Conservation (phyloP, 2,888 invertebrate genomes). For the Gortyna flavago region DNA sequence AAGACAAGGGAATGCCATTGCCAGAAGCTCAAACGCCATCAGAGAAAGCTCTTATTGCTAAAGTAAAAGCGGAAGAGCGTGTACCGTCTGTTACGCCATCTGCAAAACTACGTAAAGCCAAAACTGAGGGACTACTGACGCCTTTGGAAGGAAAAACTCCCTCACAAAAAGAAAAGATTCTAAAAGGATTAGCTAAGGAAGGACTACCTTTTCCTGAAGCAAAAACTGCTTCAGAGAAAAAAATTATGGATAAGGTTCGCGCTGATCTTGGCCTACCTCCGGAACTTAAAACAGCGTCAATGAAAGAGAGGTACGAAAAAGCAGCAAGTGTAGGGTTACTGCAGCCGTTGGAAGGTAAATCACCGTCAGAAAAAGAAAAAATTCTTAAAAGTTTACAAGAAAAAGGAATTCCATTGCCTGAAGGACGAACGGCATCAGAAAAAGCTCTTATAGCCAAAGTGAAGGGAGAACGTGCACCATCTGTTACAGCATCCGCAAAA, state of each 20-base stretch:
- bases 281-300: background rate
- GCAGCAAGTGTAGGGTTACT: background rate
- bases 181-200: background rate
- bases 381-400: background rate
- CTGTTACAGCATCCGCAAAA: background rate
- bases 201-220: background rate
- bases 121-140: background rate
- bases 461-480: rapidly evolving
- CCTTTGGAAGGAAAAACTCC: background rate
- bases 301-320: background rate
- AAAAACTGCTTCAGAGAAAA: background rate
- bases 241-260: background rate
- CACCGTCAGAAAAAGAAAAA: background rate
- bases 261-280: background rate
- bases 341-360: background rate
- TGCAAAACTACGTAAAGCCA: background rate
- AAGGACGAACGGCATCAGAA: background rate
- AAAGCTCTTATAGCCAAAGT: background rate
- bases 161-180: background rate
- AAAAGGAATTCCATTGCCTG: background rate
- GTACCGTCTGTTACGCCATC: background rate
- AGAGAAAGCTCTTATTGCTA: background rate
- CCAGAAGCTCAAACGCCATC: background rate
- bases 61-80: background rate
- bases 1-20: background rate